Evolutionary conservation across 2,888 invertebrate species (phyloP).

Genomic region (Standfussiana lucernea): DNA sequence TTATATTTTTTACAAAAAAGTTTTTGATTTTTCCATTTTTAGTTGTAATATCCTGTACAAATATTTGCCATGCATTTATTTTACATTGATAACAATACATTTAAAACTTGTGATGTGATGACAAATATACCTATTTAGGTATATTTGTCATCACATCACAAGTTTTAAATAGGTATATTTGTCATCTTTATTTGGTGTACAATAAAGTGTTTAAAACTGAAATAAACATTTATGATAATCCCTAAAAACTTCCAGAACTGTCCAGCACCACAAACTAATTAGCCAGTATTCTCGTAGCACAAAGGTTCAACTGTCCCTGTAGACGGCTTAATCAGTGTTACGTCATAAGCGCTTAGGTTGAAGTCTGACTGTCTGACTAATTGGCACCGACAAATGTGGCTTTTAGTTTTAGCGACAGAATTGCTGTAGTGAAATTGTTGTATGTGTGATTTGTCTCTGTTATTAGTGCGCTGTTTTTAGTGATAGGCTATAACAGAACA

Average conservation of each 20-base stretch:
- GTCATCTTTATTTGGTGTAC: not conserved
- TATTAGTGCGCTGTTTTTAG: not conserved
- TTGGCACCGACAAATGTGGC: conserved; percentile 42
- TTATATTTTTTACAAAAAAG: no score
- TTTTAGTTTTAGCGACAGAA: conserved; percentile 32
- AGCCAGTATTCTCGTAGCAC: conserved; percentile 10
- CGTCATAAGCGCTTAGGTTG: conserved; percentile 58
- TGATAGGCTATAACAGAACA: not conserved
- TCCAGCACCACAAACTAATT: conserved; percentile 14
- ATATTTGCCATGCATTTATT: no score
- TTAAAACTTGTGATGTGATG: no score
- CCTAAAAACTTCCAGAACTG: not conserved
- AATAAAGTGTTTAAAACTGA: not conserved
- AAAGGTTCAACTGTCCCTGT: conserved; percentile 32
- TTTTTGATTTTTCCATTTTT: no score
- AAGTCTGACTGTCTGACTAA: conserved; percentile 51
- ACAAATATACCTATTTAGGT: no score
- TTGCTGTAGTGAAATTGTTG: conserved; percentile 21
- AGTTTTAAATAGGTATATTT: not conserved
- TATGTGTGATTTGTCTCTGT: conserved; percentile 12
- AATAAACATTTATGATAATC: not conserved
- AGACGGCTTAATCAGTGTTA: conserved; percentile 57
- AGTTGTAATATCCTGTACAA: no score
- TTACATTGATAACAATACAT: no score
- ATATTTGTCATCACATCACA: no score